phyloP scores from a whole-genome alignment of 2,113 vertebrate genomes.

The Herpailurus yagouaroundi region DNA sequence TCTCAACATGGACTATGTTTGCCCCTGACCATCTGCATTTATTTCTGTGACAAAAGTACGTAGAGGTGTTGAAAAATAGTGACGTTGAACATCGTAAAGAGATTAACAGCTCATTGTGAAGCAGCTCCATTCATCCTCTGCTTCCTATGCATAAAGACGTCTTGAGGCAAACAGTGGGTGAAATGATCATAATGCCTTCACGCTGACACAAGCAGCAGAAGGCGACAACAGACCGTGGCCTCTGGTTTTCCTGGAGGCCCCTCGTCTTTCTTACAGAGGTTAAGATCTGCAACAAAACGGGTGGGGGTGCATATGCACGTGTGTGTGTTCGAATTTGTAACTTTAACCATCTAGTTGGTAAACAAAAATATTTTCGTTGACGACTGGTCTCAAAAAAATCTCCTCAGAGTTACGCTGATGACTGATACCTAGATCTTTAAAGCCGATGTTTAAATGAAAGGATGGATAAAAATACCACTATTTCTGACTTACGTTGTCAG shows the following conservation, averaged over 20 bases:
- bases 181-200: rapidly evolving
- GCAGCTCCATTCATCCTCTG: neutral
- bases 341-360: neutral
- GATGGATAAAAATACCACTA: neutral
- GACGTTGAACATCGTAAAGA: neutral
- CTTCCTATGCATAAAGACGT: neutral
- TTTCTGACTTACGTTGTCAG: neutral
- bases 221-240: rapidly evolving
- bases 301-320: neutral
- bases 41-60: neutral
- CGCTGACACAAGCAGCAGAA: neutral
- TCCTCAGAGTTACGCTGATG: neutral
- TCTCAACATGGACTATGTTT: neutral
- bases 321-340: neutral
- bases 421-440: neutral
- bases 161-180: neutral
- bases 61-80: neutral
- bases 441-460: neutral
- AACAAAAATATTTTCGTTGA: neutral
- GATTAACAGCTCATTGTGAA: neutral
- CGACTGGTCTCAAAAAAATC: neutral
- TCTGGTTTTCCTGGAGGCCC: neutral
- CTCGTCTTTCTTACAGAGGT: neutral
- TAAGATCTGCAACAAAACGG: neutral
- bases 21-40: neutral